Evolutionary conservation across 2,797 vertebrate species (phyloP), one percentile per base, ranked within the genome.

Genomic region (Tangara arthus): DNA sequence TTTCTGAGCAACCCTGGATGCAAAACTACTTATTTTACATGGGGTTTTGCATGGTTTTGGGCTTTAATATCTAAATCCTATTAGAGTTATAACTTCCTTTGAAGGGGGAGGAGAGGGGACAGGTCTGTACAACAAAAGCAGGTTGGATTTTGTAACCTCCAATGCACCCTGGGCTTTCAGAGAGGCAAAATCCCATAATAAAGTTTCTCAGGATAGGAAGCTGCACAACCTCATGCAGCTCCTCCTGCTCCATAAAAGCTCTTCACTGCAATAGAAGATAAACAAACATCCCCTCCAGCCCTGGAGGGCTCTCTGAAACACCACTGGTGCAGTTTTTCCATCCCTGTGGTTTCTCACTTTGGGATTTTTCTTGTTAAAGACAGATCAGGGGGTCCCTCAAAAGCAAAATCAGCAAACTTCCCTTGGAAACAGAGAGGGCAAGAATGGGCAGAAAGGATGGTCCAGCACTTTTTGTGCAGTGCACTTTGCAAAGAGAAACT

Each of bases 1-100:
- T 79, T 95, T 78, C 69, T 55, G 75, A 77, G 61, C 42, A 59
- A 14, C 42, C 20, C 61, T 0, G 1, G 41, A 20, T 42, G 47
- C 9, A 69, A 93, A 52, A 1, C 63, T 71, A 26, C 44, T 79
- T 66, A 12, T 69, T 66, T 71, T 30, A 18, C 56, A 68, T 42
- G 2, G 53, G 56, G 2, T 55, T 35, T 77, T 19, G 2, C 14
- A 11, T 1, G 8, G 21, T 82, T 96, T 88, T 1, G 35, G 34
- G 39, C 35, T 94, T 87, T 89, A 94, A 83, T 87, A 89, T 28
- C 80, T 81, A 81, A 97, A 96, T 96, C 95, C 89, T 96, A 94
- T 97, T 96, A 97, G 76, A 92, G 20, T 56, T 82, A 68, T 55
- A 75, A 86, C 61, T 83, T 78, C 66, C 47, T 82, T 35, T 18